Evolutionary conservation across 2,888 invertebrate genomes (phyloP), one percentile per base, ranked within the genome.

Genomic region (Ectemnius cavifrons): DNA sequence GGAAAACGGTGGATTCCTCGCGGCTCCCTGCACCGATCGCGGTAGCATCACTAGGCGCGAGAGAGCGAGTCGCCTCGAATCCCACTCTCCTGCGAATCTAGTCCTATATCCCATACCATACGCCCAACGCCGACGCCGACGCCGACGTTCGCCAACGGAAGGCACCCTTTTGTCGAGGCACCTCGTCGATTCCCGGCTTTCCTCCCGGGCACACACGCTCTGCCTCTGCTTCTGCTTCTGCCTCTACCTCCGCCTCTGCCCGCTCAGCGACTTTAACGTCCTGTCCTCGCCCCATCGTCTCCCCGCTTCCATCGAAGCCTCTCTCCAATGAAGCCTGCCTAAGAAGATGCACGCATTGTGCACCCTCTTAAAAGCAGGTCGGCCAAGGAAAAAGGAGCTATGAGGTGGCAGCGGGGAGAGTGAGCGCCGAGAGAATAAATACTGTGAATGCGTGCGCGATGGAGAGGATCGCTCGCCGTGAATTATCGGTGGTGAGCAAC

Each of bases 401-500:
- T 46, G 2, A 56, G 75, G 8, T 37, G 74, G 8, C 27, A 27
- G n/a, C 27, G 63, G 23, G 13, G 37, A 52, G 63, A 52, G 27
- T 52, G 52, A 11, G 16, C 6, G 49, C 16, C 4, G 52, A 14
- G 52, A 52, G 52, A 52, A 52, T 52, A 16, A 52, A 52, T 52
- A 52, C n/a, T 2, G 16, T 52, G 52, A 16, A 16, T 14, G n/a
- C 16, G 14, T 5, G 1, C n/a, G 52, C 16, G 16, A 13, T 47
- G 52, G 52, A 16, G 52, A 16, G 14, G 52, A 16, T 16, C n/a
- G 37, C 37, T 37, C 37, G 37, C 11, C 37, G 37, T 37, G 81
- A 83, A 76, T 37, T 37, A 37, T 71, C 75, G 73, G 63, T 73
- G 71, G 75, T 81, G 82, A 82, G 81, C 79, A 79, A 83, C 83